Base-by-base conservation (phyloP, 2,888 invertebrate species). In the Aproaerema taeniolella region DNA sequence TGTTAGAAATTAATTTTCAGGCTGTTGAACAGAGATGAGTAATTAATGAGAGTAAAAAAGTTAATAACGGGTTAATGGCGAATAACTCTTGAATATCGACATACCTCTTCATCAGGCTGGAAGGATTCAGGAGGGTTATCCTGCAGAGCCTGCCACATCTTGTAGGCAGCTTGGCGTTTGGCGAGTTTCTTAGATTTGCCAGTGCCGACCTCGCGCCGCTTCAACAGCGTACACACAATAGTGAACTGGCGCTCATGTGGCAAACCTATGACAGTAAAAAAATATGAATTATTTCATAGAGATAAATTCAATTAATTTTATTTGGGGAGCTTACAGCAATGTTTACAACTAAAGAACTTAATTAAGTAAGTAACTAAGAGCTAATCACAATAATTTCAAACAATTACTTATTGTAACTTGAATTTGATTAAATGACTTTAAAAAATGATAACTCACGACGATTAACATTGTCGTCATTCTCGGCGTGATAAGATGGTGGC, bases 121-220 rank as follows among this genome's bases (percentile, higher is more conserved):
- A 89, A 90, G 7, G 90, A 87, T 61, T 93, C 93, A 7, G 91
- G 88, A 0, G 94, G 93, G 59, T 92, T 88, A 50, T 95, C 94
- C 63, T 95, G 93, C 45, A 97, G 76, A 26, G 91, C 89, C 52
- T 93, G 92, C 93, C 94, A 94, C 97, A 98, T 97, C 73, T 95
- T 94, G 67, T 95, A 93, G 1, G 98, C 98, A 0, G 98, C 98
- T 70, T 95, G 92, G n/a, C 98, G 89, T 78, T 99, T 99, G 2
- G 98, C 98, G 36, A 97, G 88, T 75, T 98, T 98, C 88, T 99
- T 99, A 37, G 97, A 97, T 67, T 97, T 96, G 10, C 97, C 98
- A 26, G 92, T 92, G 35, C 96, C 95, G 25, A 92, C 87, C 78
- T 97, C 96, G 15, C 92, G 91, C 57, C 93, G 92, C 58, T 94